Evolutionary conservation across 2,113 vertebrate species (phyloP), one percentile per base, ranked within the genome.

Genomic region (Rafetus swinhoei): DNA sequence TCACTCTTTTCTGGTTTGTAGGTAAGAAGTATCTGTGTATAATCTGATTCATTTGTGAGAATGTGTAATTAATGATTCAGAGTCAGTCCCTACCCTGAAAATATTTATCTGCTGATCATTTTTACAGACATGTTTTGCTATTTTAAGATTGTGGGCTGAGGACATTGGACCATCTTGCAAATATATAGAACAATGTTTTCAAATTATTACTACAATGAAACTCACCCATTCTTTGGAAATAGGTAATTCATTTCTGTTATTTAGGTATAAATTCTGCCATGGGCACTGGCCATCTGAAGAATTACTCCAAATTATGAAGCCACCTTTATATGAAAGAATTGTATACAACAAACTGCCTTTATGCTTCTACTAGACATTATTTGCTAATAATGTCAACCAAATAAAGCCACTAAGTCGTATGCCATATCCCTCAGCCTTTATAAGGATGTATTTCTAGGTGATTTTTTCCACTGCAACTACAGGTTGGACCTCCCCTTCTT

Each of bases 391-490:
- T 6, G n/a, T 69, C 65, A 69, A 87, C 80, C 55, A 79, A 52
- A 54, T 35, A 32, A 14, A 1, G 8, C 39, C 4, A 2, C 13
- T 3, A 35, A 53, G 35, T 7, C 76, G 52, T 12, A 3, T 39
- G 24, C 72, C 11, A 22, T 82, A 22, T 74, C 12, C 83, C 55
- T 32, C 74, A 55, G 39, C 9, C 65, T 39, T 25, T 80, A 65
- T 62, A 14, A 89, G 80, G 5, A 54, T 18, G 10, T 12, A 25
- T 54, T 79, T 59, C 50, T 19, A 79, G 12, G 2, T 7, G 21
- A 39, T 15, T 80, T 52, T 80, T 74, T 92, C 65, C 16, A 25
- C 65, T 94, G 85, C 91, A 93, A 87, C 76, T 84, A n/a, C 45
- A 45, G 45, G 45, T 45, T 45, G 45, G 45, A 45, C 45, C 45